A percentile compares a stretch with the other conserved stretches of the same genome.
Conservation (phyloP, 2,113 vertebrate species). For the Rhizomys pruinosus region DNA sequence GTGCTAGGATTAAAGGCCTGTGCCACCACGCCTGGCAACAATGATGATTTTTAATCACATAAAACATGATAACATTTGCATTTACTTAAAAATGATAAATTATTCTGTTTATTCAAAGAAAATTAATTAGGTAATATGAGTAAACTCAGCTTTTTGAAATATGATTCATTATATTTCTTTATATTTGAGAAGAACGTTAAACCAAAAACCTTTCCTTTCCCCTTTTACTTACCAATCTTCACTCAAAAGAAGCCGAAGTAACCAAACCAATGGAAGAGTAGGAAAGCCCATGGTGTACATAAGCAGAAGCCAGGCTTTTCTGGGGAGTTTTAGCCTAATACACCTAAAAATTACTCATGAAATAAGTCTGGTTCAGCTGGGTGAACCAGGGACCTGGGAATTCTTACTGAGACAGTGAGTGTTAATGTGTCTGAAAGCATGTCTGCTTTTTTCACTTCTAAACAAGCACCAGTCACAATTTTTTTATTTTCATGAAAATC, state of each 20-base stretch:
- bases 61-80: neutral
- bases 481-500: constrained; percentile 55
- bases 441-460: neutral
- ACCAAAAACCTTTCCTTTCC: neutral
- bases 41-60: constrained; percentile 15
- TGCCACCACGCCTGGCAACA: too few species aligned
- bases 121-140: constrained; percentile 14
- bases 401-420: constrained; percentile 21
- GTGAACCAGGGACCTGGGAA: neutral
- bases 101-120: constrained; percentile 13
- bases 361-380: constrained; percentile 5
- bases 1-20: too few species aligned
- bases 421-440: neutral
- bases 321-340: neutral
- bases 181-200: constrained; percentile 1
- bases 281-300: neutral
- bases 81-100: constrained; percentile 36
- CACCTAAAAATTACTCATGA: constrained; percentile 23
- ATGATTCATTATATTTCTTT: neutral
- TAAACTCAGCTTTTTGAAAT: constrained; percentile 25
- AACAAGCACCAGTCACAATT: constrained; percentile 38
- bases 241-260: neutral
- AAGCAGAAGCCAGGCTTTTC: neutral
- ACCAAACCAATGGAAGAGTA: neutral
- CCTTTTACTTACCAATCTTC: neutral